Evolutionary conservation across 2,888 invertebrate genomes (phyloP).

Genomic region (Leuctra nigra): DNA sequence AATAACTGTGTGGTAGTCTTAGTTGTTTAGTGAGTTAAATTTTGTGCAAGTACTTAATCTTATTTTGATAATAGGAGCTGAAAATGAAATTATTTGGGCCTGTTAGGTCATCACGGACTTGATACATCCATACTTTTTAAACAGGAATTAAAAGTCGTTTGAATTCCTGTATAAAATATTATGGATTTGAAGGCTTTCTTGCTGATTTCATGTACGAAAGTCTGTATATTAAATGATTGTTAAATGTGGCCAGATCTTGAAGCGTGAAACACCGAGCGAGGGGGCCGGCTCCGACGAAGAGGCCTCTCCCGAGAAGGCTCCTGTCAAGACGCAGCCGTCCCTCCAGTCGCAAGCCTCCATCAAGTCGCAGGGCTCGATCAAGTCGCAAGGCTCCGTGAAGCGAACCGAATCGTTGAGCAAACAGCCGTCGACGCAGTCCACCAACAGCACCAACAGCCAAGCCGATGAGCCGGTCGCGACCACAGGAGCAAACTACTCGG

Average conservation of each 20-base stretch:
- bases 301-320: neutral
- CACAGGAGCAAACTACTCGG: neutral
- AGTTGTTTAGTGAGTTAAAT: too few relatives aligned
- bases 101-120: too few relatives aligned
- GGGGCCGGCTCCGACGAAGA: slow-evolving; percentile 1
- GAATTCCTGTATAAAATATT: too few relatives aligned
- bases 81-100: too few relatives aligned
- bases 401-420: neutral
- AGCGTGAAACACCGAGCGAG: neutral
- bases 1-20: too few relatives aligned
- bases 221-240: too few relatives aligned
- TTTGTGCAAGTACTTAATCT: too few relatives aligned
- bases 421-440: slow-evolving; percentile 10
- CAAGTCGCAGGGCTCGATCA: neutral
- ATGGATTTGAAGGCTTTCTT: too few relatives aligned
- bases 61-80: too few relatives aligned
- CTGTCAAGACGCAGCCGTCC: slow-evolving; percentile 1
- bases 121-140: too few relatives aligned
- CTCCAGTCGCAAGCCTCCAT: neutral
- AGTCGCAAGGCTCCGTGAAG: neutral
- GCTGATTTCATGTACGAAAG: too few relatives aligned
- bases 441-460: neutral
- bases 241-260: slow-evolving; percentile 14
- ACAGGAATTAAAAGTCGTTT: too few relatives aligned
- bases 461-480: neutral